phyloP scores from a whole-genome alignment of 2,888 invertebrate species.

The Hemicrepidius hirtus region DNA sequence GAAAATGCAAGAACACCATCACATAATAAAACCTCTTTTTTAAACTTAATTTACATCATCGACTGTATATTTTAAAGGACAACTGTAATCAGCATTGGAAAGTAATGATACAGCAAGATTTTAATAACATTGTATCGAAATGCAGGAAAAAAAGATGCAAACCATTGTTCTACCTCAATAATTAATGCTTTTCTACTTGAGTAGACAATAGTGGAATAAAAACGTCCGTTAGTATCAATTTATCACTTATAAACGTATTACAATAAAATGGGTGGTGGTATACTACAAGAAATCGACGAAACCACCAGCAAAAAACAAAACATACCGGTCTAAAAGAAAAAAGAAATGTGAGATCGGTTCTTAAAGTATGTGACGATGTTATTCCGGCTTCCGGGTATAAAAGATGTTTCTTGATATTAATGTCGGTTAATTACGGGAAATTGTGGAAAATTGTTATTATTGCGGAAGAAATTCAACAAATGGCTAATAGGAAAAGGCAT shows the following conservation, averaged over 20 bases:
- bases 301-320: background rate
- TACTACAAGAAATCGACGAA: background rate
- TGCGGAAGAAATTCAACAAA: slow-evolving; percentile 3
- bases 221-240: background rate
- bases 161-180: background rate
- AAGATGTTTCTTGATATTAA: slow-evolving; percentile 13
- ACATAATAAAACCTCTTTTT: too few relatives aligned
- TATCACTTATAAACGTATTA: background rate
- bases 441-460: slow-evolving; percentile 16
- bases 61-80: too few relatives aligned
- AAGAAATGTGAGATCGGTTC: slow-evolving; percentile 19
- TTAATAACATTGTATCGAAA: too few relatives aligned
- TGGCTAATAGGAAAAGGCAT: background rate
- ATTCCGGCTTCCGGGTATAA: slow-evolving; percentile 27
- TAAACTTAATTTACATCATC: too few relatives aligned
- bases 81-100: too few relatives aligned
- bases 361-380: background rate
- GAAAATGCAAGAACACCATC: too few relatives aligned
- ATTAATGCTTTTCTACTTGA: slow-evolving; percentile 6
- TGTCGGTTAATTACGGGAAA: slow-evolving; percentile 25
- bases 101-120: too few relatives aligned
- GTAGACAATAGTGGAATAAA: slow-evolving; percentile 15
- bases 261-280: too few relatives aligned
- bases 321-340: background rate
- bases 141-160: background rate